A percentile compares a stretch with the other conserved stretches of the same genome.
These are phyloP conservation scores for Autographa pulchrina DNA, from an alignment of 2,888 invertebrate species.

Conservation along the genomic window DNA sequence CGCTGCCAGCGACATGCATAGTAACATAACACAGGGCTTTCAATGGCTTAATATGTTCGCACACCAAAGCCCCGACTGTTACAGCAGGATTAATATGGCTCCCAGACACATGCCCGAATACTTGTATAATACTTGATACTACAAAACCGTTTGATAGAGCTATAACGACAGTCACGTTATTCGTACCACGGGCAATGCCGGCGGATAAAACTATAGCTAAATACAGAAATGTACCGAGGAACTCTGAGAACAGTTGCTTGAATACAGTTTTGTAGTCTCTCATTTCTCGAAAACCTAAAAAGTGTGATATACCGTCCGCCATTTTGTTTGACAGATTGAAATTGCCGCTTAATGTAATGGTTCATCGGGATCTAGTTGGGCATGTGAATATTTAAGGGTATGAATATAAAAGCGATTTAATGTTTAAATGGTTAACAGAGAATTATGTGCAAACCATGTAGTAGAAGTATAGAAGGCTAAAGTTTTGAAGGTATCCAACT, in stretches of 20 bases:
- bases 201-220: constrained; percentile 54
- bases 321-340: constrained; percentile 20
- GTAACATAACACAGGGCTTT: constrained; percentile 62
- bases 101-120: constrained; percentile 65
- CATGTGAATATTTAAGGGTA: background rate
- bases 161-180: constrained; percentile 30
- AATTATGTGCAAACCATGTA: no score
- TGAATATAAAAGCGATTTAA: background rate
- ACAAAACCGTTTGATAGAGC: constrained; percentile 59
- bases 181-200: constrained; percentile 13
- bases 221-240: constrained; percentile 61
- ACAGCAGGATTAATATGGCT: constrained; percentile 68
- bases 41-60: constrained; percentile 61
- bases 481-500: no score
- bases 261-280: constrained; percentile 42
- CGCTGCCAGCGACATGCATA: constrained; percentile 59
- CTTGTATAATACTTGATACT: constrained; percentile 57
- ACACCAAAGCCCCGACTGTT: constrained; percentile 59
- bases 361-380: constrained; percentile 32
- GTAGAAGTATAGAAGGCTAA: no score
- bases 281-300: constrained; percentile 58
- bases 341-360: constrained; percentile 8
- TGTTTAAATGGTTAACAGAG: no score
- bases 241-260: constrained; percentile 62
- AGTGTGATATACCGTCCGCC: constrained; percentile 23